Evolutionary conservation across 2,113 vertebrate genomes (phyloP).

Genomic region (Lutjanus erythropterus): DNA sequence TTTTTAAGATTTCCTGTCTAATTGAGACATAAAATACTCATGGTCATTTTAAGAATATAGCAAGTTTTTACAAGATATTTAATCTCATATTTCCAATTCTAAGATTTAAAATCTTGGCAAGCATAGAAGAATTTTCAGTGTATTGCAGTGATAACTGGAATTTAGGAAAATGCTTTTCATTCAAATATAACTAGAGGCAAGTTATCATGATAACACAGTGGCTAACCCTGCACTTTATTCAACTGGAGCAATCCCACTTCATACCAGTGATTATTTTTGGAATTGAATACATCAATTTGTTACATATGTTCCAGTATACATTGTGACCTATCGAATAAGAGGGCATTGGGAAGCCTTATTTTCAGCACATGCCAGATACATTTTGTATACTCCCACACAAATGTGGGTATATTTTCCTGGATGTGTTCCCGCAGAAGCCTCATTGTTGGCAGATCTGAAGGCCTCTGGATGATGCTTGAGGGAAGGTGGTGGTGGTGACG

Average conservation of each 20-base stretch:
- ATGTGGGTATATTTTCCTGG: conserved; percentile 48
- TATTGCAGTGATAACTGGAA: neutral
- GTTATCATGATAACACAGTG: neutral
- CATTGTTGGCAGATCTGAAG: conserved; percentile 55
- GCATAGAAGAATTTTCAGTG: too few relatives aligned
- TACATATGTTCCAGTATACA: conserved; percentile 1
- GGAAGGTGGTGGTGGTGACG: conserved; percentile 32
- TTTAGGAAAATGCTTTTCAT: neutral
- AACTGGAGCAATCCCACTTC: neutral
- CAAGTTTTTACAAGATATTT: too few relatives aligned
- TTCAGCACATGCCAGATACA: conserved; percentile 45
- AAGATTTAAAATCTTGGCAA: too few relatives aligned
- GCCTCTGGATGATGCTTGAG: conserved; percentile 21
- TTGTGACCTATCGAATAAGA: conserved; percentile 1
- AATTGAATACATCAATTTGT: neutral
- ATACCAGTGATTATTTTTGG: neutral
- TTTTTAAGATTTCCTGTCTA: too few relatives aligned
- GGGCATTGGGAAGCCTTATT: conserved; percentile 19
- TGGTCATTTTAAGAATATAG: too few relatives aligned
- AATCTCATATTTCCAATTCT: too few relatives aligned
- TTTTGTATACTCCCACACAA: conserved; percentile 51
- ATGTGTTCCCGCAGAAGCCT: conserved; percentile 39
- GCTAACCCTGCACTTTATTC: neutral
- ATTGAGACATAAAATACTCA: too few relatives aligned
- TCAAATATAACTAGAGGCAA: neutral